These are phyloP conservation scores for Arion vulgaris DNA, from an alignment of 1,140 invertebrate genomes.

Conservation along the genomic window DNA sequence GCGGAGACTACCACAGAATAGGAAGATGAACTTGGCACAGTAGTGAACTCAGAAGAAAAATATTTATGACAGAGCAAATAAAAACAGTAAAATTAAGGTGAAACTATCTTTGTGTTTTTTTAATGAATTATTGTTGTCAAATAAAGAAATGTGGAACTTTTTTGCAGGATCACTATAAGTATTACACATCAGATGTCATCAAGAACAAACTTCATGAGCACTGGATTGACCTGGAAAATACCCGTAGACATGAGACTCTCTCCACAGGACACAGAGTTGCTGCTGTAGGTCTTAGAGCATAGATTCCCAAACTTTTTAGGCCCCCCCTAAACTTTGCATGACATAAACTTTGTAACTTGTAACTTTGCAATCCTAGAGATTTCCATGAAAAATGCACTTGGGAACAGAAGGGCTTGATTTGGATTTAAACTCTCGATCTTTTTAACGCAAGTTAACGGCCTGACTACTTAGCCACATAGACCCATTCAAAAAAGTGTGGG, in stretches of 20 bases:
- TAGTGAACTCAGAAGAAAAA: too few relatives aligned
- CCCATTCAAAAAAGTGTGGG: too few relatives aligned
- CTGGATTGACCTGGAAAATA: slow-evolving; percentile 83
- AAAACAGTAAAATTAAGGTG: too few relatives aligned
- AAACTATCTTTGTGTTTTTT: too few relatives aligned
- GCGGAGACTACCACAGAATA: too few relatives aligned
- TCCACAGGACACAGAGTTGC: slow-evolving; percentile 90
- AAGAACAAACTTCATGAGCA: slow-evolving; percentile 59
- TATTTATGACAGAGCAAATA: too few relatives aligned
- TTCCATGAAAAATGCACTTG: too few relatives aligned
- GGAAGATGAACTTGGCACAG: too few relatives aligned
- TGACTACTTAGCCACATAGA: too few relatives aligned
- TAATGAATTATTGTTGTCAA: neutral
- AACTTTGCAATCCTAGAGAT: neutral
- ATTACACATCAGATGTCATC: slow-evolving; percentile 84
- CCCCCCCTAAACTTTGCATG: too few relatives aligned
- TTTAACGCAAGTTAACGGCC: too few relatives aligned
- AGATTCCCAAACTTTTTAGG: too few relatives aligned
- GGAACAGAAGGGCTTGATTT: neutral
- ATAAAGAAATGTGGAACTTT: neutral
- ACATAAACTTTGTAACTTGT: neutral
- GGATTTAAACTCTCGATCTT: neutral
- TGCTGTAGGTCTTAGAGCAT: slow-evolving; percentile 79
- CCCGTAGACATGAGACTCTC: slow-evolving; percentile 81
- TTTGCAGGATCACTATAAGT: slow-evolving; percentile 80